Evolutionary conservation across 2,113 vertebrate species (phyloP).

Genomic region (Cochlearius cochlearius): DNA sequence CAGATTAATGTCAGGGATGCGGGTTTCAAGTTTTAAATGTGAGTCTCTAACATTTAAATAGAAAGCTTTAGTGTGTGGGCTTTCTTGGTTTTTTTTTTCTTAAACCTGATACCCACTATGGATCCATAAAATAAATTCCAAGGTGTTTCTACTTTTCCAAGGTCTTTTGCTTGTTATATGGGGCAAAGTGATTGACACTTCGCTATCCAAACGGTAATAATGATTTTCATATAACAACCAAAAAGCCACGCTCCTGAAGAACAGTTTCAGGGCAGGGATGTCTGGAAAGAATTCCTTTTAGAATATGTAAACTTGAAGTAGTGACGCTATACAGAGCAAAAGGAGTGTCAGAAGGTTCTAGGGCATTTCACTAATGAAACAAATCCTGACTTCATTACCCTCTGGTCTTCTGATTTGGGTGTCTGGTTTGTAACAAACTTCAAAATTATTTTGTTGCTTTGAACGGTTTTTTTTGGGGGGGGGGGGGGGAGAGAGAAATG

Average conservation of each 20-base stretch:
- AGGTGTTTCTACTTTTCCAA: background rate
- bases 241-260: background rate
- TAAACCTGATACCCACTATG: background rate
- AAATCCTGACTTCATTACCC: conserved; percentile 23
- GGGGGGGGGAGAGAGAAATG: background rate
- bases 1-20: background rate
- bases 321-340: background rate
- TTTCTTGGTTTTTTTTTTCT: background rate
- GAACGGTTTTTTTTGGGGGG: background rate
- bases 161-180: background rate
- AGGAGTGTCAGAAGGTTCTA: background rate
- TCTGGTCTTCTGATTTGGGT: background rate
- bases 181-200: background rate
- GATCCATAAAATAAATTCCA: background rate
- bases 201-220: background rate
- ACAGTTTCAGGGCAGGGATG: background rate
- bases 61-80: background rate
- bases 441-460: background rate
- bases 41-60: background rate
- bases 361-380: background rate
- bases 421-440: conserved; percentile 6
- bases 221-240: background rate
- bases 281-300: conserved; percentile 36
- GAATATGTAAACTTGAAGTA: background rate
- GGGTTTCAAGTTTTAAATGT: background rate